Evolutionary conservation across 2,888 invertebrate genomes (phyloP), one percentile per base, ranked within the genome.

Genomic region (Apodemia duryi): DNA sequence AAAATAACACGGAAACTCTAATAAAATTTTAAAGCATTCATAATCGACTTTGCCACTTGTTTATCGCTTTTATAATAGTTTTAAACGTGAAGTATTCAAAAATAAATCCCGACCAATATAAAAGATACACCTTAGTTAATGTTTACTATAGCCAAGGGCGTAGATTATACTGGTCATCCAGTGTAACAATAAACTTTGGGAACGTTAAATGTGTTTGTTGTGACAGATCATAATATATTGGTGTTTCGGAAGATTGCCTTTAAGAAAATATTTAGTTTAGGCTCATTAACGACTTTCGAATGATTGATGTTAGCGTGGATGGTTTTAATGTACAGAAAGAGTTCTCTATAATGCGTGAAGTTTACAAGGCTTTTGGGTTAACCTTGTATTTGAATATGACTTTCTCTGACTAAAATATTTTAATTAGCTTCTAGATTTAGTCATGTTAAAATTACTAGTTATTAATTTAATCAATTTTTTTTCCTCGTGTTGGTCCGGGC

Each of bases 1-100:
- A 70, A 76, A 80, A 78, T 82, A 78, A 75, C 81, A 73, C 75
- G 79, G 84, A 80, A 76, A 75, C 79, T 76, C 71, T 77, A 79
- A 78, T 85, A 75, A 83, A 84, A 82, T 80, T 85, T 85, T 82
- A 85, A 77, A 79, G 77, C 76, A 72, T 73, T 79, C 78, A 83
- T 88, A 85, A 87, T 84, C 79, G 82, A 80, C 73, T 77, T 68
- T 75, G 83, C 74, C 82, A 81, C 76, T 82, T 81, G 78, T 88
- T 88, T 87, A 89, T 87, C 75, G 74, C 69, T 82, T 80, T 86
- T 85, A 83, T 86, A 87, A 88, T 85, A 78, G 75, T 77, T 79
- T 79, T 72, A 72, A 86, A 86, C 86, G 70, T 81, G 77, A 83
- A 75, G 74, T 75, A 71, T 74, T 73, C 74, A 82, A 82, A 84